A percentile compares a stretch with the other conserved stretches of the same genome.
These are phyloP conservation scores for Muscina levida DNA, from an alignment of 2,888 invertebrate genomes.

Conservation along the genomic window DNA sequence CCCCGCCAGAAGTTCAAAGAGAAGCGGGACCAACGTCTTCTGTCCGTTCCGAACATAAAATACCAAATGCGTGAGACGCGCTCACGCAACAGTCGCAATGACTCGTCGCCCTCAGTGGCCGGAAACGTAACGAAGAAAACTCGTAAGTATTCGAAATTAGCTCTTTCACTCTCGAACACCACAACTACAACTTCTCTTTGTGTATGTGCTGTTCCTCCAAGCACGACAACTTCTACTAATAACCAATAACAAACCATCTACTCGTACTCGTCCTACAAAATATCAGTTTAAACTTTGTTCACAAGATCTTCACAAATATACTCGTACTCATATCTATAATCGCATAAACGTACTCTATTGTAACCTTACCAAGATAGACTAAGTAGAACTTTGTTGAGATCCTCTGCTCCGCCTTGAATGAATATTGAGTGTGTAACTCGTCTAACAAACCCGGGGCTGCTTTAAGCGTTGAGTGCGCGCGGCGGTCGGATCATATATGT, in stretches of 20 bases:
- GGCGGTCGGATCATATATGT: background rate
- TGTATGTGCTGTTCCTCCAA: constrained; percentile 56
- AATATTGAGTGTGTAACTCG: background rate
- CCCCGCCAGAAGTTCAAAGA: constrained; percentile 82
- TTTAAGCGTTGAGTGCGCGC: background rate
- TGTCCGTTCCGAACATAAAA: constrained; percentile 90
- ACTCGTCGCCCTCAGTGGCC: constrained; percentile 83
- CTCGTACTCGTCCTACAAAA: constrained; percentile 18
- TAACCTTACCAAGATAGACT: no score
- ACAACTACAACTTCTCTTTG: constrained; percentile 53
- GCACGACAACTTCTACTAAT: constrained; percentile 46
- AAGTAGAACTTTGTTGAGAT: no score
- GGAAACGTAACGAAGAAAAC: constrained; percentile 90
- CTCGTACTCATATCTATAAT: background rate
- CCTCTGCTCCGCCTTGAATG: no score
- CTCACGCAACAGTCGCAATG: constrained; percentile 75
- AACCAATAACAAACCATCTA: constrained; percentile 49
- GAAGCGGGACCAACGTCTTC: constrained; percentile 84
- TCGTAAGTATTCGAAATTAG: constrained; percentile 86
- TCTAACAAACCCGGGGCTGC: background rate
- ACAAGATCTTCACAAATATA: constrained; percentile 35
- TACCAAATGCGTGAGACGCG: constrained; percentile 80
- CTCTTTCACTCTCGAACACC: constrained; percentile 59
- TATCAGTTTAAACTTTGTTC: constrained; percentile 20
- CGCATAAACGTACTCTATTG: no score